Evolutionary conservation across 2,113 vertebrate species (phyloP).

Genomic region (Megaceryle torquata): DNA sequence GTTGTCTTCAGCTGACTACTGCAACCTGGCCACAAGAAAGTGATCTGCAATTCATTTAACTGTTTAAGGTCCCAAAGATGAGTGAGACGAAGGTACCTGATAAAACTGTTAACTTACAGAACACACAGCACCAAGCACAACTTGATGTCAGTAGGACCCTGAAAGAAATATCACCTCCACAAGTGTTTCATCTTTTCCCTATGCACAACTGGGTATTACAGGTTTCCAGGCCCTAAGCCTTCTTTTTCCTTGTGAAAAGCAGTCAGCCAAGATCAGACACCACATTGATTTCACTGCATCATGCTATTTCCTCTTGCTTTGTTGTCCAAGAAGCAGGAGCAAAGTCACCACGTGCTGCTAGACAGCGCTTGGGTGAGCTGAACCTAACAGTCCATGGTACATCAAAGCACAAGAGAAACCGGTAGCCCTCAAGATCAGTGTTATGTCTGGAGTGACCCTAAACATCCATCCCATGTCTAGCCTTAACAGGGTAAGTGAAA

Average conservation of each 20-base stretch:
- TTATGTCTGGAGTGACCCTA: neutral
- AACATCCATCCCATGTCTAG: neutral
- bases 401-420: neutral
- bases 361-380: neutral
- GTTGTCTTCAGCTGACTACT: neutral
- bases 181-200: slow-evolving; percentile 1
- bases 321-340: neutral
- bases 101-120: neutral
- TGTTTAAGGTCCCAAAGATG: neutral
- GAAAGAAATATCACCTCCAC: neutral
- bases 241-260: neutral
- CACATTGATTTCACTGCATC: neutral
- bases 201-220: neutral
- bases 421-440: neutral
- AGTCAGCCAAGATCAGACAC: neutral
- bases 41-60: neutral
- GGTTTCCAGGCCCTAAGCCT: neutral
- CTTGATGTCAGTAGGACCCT: neutral
- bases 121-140: neutral
- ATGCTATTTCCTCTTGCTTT: neutral
- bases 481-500: neutral
- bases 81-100: neutral
- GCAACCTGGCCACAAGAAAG: neutral
- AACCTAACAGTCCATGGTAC: fast-evolving
- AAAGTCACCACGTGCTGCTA: neutral